Evolutionary conservation across 2,888 invertebrate genomes (phyloP).

Genomic region (Tinea semifulvella): DNA sequence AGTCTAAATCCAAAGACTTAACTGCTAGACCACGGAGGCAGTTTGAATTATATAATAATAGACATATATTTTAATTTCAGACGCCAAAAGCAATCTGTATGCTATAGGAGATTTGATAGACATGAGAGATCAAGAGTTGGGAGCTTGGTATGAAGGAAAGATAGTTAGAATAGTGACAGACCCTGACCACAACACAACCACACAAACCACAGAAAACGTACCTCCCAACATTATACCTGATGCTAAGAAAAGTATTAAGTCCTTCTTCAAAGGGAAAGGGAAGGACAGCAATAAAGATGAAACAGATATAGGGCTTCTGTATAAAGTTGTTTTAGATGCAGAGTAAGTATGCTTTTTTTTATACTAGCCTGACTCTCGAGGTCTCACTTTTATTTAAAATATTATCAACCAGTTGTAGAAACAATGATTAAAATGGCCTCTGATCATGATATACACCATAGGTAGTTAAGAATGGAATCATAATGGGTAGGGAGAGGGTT

Average conservation of each 20-base stretch:
- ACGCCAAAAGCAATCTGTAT: slow-evolving; percentile 58
- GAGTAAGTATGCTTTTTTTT: too few species aligned
- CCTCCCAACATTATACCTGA: slow-evolving; percentile 6
- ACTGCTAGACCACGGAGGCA: too few species aligned
- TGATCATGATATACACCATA: too few species aligned
- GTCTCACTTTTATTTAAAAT: too few species aligned
- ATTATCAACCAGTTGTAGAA: too few species aligned
- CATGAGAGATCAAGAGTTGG: slow-evolving; percentile 65
- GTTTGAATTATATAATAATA: too few species aligned
- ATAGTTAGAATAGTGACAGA: slow-evolving; percentile 62
- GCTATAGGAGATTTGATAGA: slow-evolving; percentile 74
- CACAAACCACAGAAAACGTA: neutral
- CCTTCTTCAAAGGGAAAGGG: slow-evolving; percentile 16
- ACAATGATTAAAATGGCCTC: too few species aligned
- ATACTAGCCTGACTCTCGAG: too few species aligned
- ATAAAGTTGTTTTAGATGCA: slow-evolving; percentile 44
- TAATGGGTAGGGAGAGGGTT: too few species aligned
- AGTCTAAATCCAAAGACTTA: too few species aligned
- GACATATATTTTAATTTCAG: too few species aligned
- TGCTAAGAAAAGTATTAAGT: neutral
- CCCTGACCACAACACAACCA: slow-evolving; percentile 23
- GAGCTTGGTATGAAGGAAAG: slow-evolving; percentile 79
- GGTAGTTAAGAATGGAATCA: too few species aligned
- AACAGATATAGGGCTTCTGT: slow-evolving; percentile 43
- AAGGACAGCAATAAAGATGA: slow-evolving; percentile 18